These are phyloP conservation scores for Cebidichthys violaceus DNA, from an alignment of 2,113 vertebrate species.

Conservation along the genomic window DNA sequence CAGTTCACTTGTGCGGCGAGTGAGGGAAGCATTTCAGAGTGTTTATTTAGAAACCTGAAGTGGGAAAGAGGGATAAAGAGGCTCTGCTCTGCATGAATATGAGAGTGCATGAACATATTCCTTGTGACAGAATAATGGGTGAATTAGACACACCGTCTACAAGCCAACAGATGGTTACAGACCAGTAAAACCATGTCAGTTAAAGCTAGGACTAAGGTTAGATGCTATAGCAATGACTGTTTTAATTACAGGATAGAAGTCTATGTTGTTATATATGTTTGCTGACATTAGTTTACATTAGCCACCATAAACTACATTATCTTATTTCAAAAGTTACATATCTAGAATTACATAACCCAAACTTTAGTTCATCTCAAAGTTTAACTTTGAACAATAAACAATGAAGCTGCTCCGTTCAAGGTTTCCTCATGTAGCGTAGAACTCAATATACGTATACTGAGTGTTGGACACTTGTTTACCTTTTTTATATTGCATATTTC, in stretches of 20 bases:
- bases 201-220: neutral
- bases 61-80: conserved; percentile 36
- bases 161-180: neutral
- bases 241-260: neutral
- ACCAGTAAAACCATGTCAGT: neutral
- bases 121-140: conserved; percentile 1
- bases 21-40: conserved; percentile 56
- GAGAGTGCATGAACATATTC: neutral
- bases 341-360: neutral
- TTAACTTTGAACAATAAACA: neutral
- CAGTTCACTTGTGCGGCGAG: conserved; percentile 50
- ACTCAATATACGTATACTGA: neutral
- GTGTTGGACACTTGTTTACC: neutral
- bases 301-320: neutral
- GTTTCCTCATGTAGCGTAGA: neutral
- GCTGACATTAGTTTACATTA: neutral
- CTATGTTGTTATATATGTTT: neutral
- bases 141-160: neutral
- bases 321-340: neutral
- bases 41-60: conserved; percentile 64
- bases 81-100: conserved; percentile 12
- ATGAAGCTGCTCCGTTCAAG: neutral
- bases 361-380: neutral
- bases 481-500: neutral
- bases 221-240: neutral